Base-by-base conservation (phyloP, 2,113 vertebrate species). In the Speoplatyrhinus poulsoni region DNA sequence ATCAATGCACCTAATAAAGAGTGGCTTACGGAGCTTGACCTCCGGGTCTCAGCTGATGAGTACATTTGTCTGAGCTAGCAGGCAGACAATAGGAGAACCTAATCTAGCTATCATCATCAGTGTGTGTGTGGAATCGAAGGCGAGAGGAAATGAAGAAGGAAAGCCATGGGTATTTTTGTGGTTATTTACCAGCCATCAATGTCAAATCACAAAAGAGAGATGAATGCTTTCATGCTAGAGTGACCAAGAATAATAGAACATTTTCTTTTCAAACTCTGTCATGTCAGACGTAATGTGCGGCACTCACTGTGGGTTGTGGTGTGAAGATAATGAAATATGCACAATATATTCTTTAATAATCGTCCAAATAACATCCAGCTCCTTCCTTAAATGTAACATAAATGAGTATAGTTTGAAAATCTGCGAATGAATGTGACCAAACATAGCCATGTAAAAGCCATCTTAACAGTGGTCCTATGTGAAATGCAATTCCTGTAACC, bases 1-100 rank as follows among this genome's bases (percentile, higher is more conserved):
- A 95, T 94, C 84, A 94, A 88, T 95, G 92, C 71, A 8, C 77
- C 89, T 95, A 95, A 96, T 94, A 94, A 96, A 96, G 94, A 94
- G 93, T 88, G 90, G 91, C 91, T 94, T 92, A 93, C 83, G 86
- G 87, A 90, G 86, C 53, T 63, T 93, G 93, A 95, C 93, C 94
- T 83, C 68, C 4, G 74, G 65, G 90, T 86, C 75, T 62, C 36
- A 69, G 79, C 83, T 92, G 80, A 90, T 81, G 84, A 90, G 93
- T 82, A 81, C 91, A 92, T 93, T 92, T 92, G 89, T 94, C 91
- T 93, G 88, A 81, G 69, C 89, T 89, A 74, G 70, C 75, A 82
- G 46, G 67, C 80, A 74, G 65, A 87, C 79, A 82, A 80, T 70
- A 77, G 73, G 57, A 78, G 77, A 85, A 81, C 77, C 79, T 83